Conservation (phyloP, 2,888 invertebrate genomes). For the Andrena flavipes region DNA sequence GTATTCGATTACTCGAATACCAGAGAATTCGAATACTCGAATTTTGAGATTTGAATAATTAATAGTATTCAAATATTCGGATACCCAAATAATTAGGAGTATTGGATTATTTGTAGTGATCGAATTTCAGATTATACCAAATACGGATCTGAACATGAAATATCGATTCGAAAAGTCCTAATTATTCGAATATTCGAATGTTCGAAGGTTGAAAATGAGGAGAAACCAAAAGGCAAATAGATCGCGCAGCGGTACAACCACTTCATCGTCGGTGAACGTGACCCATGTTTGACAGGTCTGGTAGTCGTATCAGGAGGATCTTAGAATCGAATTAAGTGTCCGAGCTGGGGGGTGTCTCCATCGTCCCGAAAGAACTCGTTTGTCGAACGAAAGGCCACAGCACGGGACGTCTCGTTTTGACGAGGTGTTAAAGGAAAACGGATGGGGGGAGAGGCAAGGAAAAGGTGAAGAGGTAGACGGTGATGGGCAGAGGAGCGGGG, state of each 20-base stretch:
- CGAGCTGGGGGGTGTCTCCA: constrained; percentile 4
- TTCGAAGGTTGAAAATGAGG: too few species aligned
- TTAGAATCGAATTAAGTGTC: constrained; percentile 50
- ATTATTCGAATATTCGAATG: too few species aligned
- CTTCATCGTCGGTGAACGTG: neutral
- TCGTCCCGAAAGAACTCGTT: constrained; percentile 54
- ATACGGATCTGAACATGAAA: too few species aligned
- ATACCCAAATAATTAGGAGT: too few species aligned
- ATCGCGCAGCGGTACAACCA: neutral
- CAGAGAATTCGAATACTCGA: too few species aligned
- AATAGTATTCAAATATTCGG: too few species aligned
- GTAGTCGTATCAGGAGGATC: constrained; percentile 28
- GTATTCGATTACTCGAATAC: too few species aligned
- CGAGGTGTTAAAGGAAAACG: constrained; percentile 57
- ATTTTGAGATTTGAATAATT: too few species aligned
- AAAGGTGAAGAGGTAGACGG: constrained; percentile 57
- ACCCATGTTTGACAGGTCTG: neutral
- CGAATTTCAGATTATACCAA: too few species aligned
- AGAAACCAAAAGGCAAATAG: too few species aligned
- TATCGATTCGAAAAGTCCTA: too few species aligned
- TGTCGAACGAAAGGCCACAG: constrained; percentile 44
- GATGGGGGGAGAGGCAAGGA: constrained; percentile 29
- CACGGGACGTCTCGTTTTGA: constrained; percentile 8
- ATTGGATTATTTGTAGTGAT: too few species aligned
- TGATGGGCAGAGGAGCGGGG: constrained; percentile 21